These are phyloP conservation scores for Melanotaenia boesemani DNA, from an alignment of 2,797 vertebrate species.

Conservation along the genomic window DNA sequence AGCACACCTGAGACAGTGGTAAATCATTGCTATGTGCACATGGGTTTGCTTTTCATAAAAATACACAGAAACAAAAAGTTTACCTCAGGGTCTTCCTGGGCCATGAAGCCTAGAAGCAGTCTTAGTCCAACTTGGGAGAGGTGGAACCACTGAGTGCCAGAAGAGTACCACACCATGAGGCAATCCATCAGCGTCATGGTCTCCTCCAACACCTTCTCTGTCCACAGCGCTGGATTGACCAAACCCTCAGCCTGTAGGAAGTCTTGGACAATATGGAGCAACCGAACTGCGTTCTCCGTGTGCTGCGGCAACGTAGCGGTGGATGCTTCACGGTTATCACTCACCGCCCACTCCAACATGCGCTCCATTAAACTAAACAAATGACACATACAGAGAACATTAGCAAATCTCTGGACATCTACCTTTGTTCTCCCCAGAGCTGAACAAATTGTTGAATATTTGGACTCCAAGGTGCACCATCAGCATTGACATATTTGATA, in stretches of 20 bases:
- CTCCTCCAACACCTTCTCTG: conserved; percentile 94
- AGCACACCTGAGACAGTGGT: conserved; percentile 86
- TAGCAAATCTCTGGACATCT: neutral
- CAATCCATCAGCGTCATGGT: conserved; percentile 92
- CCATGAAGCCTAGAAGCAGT: conserved; percentile 95
- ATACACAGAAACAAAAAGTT: conserved; percentile 10
- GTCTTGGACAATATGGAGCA: conserved; percentile 92
- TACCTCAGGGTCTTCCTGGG: conserved; percentile 91
- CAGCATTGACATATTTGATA: too few relatives aligned
- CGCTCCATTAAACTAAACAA: conserved; percentile 90
- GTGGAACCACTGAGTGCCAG: conserved; percentile 86
- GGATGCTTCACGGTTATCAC: conserved; percentile 92
- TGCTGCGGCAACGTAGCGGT: conserved; percentile 84
- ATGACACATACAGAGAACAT: neutral
- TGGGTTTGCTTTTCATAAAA: neutral
- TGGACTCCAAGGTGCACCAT: too few relatives aligned
- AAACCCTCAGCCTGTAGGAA: conserved; percentile 95
- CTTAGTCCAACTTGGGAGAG: conserved; percentile 93
- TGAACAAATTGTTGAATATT: too few relatives aligned
- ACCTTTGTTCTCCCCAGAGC: too few relatives aligned
- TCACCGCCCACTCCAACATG: conserved; percentile 94
- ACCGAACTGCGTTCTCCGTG: conserved; percentile 92
- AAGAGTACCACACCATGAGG: conserved; percentile 92
- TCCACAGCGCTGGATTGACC: conserved; percentile 91
- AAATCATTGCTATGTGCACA: neutral